phyloP scores from a whole-genome alignment of 2,797 vertebrate genomes.

The Sparidentex hasta region DNA sequence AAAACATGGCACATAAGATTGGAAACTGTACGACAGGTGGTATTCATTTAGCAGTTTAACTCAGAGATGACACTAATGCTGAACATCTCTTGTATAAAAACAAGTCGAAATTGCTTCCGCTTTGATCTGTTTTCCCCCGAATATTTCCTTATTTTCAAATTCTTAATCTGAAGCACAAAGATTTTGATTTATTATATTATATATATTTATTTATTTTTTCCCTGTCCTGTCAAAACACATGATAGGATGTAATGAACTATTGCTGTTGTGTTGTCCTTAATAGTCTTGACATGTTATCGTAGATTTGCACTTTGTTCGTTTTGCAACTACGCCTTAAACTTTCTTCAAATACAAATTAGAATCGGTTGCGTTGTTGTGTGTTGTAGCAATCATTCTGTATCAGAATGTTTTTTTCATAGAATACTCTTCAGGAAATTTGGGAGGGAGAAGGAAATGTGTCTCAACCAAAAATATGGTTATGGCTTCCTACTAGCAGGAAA shows the following conservation, averaged over 20 bases:
- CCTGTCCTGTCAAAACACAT: background rate
- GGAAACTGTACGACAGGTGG: background rate
- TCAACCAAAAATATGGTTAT: constrained; percentile 18
- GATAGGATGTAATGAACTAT: background rate
- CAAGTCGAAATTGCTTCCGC: background rate
- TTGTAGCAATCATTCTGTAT: background rate
- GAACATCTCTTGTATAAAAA: no score
- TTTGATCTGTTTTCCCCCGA: no score
- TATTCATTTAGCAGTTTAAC: background rate
- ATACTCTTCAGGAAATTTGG: background rate
- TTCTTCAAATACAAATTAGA: background rate
- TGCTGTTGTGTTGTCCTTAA: background rate
- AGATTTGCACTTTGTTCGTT: background rate
- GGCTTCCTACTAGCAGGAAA: constrained; percentile 42
- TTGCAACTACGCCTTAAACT: background rate
- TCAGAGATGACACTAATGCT: background rate
- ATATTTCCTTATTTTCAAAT: background rate
- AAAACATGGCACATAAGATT: constrained; percentile 26
- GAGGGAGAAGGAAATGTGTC: constrained; percentile 3
- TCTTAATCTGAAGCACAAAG: background rate
- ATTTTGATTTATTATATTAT: background rate
- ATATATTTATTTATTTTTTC: no score
- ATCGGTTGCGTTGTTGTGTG: background rate
- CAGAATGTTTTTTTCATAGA: background rate
- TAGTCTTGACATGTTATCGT: background rate